Base-by-base conservation (phyloP, 2,797 vertebrate genomes). In the Acipenser ruthenus region DNA sequence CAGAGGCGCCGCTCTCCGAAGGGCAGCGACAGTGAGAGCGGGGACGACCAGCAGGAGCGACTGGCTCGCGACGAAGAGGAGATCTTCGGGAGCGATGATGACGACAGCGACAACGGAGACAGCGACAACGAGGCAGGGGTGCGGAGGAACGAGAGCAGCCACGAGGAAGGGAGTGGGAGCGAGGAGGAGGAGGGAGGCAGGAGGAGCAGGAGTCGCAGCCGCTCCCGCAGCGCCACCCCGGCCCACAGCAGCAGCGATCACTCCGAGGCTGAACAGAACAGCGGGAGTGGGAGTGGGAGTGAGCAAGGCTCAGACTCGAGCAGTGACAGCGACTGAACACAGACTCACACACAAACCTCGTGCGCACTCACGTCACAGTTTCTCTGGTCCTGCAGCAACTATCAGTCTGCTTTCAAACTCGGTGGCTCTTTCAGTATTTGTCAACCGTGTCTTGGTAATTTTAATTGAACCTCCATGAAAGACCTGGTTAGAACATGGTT, bases 11-110 rank as follows among this genome's bases (percentile, higher is more conserved):
- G 18, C 53, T 47, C 7, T 15, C 47, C 49, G 68, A 80, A 73
- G 11, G 76, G 68, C 67, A 89, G 89, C 6, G 87, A 85, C 1
- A 90, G 89, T 0, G 91, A 92, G 69, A 91, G 90, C 1, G 89
- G 89, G 0, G 89, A 88, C 60, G 91, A 92, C 8, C 79, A 86
- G 8, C 88, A 88, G 15, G 85, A 88, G 65, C 73, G 88, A 6
- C 91, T 93, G 13, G 84, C 92, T 68, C 90, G 94, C 0, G 94
- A 93, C 10, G 90, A 96, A 74, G 95, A 93, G 12, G 94, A 95
- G 77, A 96, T 96, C 81, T 94, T 95, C 10, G 84, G 94, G 65
- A 83, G 94, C 1, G 92, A 93, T 8, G 88, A 78, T 0, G 73
- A 94, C 0, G 94, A 95, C 80, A 92, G 91, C 2, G 92, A 92